A percentile compares a stretch with the other conserved stretches of the same genome.
These are phyloP conservation scores for Frankliniella fusca DNA, from an alignment of 2,888 invertebrate genomes.

Conservation along the genomic window DNA sequence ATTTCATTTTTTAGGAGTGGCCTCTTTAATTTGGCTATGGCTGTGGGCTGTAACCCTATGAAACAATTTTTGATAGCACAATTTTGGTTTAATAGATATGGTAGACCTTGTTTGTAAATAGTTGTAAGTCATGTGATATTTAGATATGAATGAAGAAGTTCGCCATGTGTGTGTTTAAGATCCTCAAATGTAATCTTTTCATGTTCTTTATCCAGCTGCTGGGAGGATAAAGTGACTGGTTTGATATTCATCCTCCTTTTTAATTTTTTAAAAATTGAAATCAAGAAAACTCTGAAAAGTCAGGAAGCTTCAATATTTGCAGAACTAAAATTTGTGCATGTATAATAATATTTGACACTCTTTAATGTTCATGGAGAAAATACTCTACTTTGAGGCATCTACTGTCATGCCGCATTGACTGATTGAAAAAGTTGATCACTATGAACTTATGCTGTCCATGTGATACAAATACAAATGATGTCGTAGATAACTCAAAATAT, in stretches of 20 bases:
- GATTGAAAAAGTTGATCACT: not conserved
- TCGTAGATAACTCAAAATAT: no score
- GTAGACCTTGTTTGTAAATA: not conserved
- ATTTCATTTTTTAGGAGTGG: no score
- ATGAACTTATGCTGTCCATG: not conserved
- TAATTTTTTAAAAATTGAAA: not conserved
- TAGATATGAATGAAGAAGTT: not conserved
- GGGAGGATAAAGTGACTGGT: no score
- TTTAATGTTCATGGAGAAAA: not conserved
- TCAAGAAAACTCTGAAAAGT: not conserved
- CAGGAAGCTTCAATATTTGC: not conserved
- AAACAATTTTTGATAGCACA: no score
- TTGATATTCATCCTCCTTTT: not conserved
- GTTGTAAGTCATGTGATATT: conserved; percentile 14
- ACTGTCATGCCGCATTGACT: not conserved
- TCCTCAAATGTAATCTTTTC: not conserved
- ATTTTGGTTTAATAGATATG: no score
- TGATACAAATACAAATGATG: no score
- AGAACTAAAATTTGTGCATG: not conserved
- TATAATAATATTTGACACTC: not conserved
- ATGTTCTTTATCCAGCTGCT: no score
- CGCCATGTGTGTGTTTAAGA: not conserved
- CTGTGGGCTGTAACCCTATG: no score
- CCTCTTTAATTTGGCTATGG: no score
- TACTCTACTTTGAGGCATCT: not conserved